phyloP scores from a whole-genome alignment of 2,888 invertebrate genomes.

The Teleiodes luculella region DNA sequence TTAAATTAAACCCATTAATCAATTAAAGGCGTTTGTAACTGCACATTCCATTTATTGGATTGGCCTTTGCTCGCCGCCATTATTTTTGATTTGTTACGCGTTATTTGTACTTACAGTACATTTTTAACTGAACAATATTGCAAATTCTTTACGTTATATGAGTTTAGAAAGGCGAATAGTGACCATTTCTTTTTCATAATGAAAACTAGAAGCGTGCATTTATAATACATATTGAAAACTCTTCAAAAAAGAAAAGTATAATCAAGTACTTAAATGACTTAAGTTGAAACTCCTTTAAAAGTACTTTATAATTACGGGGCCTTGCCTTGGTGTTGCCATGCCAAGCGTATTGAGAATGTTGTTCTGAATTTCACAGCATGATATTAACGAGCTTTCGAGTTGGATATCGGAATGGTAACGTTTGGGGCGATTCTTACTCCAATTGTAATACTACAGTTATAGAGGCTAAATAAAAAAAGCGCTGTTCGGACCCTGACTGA shows the following conservation, averaged over 20 bases:
- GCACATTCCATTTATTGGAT: constrained; percentile 12
- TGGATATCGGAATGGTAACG: neutral
- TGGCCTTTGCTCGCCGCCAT: constrained; percentile 24
- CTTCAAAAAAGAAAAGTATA: too few species aligned
- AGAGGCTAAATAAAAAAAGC: neutral
- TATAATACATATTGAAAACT: too few species aligned
- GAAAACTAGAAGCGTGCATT: too few species aligned
- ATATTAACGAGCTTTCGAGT: neutral
- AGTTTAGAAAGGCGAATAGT: neutral
- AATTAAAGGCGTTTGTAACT: constrained; percentile 32
- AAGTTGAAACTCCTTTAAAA: neutral
- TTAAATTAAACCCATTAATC: constrained; percentile 48
- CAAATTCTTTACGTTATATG: too few species aligned
- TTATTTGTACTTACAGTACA: neutral
- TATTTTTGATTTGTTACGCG: constrained; percentile 28
- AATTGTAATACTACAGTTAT: constrained; percentile 4
- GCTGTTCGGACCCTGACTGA: neutral
- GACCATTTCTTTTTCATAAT: too few species aligned
- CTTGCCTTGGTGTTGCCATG: neutral
- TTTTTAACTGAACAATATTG: neutral
- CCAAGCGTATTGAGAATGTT: neutral
- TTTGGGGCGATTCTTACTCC: neutral
- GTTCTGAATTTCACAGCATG: neutral
- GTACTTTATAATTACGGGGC: neutral
- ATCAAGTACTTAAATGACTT: neutral